Evolutionary conservation across 2,113 vertebrate genomes (phyloP).

Genomic region (Ariopsis seemanni): DNA sequence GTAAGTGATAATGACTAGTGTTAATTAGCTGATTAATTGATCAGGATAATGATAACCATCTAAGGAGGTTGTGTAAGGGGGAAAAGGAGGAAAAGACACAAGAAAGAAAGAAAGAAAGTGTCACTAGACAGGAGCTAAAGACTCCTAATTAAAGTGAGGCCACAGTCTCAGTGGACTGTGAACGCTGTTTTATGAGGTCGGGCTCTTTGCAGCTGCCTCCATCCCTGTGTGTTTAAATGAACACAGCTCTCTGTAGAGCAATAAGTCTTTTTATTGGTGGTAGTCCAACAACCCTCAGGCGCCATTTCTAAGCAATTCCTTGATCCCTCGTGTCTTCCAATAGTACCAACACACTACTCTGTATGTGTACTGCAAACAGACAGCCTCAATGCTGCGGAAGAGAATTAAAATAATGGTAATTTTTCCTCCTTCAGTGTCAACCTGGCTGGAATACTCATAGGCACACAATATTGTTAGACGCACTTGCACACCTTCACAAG

Average conservation of each 20-base stretch:
- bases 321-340: slow-evolving; percentile 2
- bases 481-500: not conserved
- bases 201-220: slow-evolving; percentile 24
- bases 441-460: slow-evolving; percentile 27
- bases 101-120: not conserved
- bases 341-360: slow-evolving; percentile 9
- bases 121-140: slow-evolving; percentile 14
- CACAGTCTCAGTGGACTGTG: slow-evolving; percentile 22
- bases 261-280: slow-evolving; percentile 42
- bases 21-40: slow-evolving; percentile 10
- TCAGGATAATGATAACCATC: not conserved
- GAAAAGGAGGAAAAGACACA: not conserved
- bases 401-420: slow-evolving; percentile 36
- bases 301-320: slow-evolving; percentile 7
- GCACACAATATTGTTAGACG: slow-evolving; percentile 18
- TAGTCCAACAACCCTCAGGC: slow-evolving; percentile 39
- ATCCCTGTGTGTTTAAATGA: slow-evolving; percentile 38
- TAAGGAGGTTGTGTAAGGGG: not conserved
- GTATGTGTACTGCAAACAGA: slow-evolving; percentile 13
- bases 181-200: slow-evolving; percentile 31
- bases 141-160: slow-evolving; percentile 36
- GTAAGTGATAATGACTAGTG: not conserved
- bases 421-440: slow-evolving; percentile 13
- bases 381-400: not conserved
- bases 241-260: slow-evolving; percentile 37